Evolutionary conservation across 1,140 invertebrate species (phyloP).

Genomic region (Thereuonema tuberculata): DNA sequence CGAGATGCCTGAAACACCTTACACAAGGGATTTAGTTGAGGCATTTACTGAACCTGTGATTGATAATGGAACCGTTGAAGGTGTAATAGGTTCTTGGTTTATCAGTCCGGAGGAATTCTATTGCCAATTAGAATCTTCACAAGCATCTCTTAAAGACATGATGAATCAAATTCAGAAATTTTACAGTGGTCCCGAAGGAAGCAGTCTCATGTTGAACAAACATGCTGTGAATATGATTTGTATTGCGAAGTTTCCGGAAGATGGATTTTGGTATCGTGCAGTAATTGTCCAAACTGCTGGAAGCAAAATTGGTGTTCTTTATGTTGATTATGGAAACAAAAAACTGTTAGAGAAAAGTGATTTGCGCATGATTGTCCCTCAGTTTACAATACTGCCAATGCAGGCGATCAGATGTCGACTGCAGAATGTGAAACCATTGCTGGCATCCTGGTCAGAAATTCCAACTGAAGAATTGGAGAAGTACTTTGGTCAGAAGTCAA

Average conservation of each 20-base stretch:
- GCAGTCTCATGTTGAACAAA: not conserved
- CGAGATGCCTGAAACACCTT: not conserved
- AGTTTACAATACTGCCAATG: constrained; percentile 45
- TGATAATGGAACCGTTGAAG: not conserved
- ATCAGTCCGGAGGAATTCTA: constrained; percentile 35
- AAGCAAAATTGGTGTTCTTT: constrained; percentile 37
- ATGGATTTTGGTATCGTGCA: constrained; percentile 50
- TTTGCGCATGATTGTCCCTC: constrained; percentile 61
- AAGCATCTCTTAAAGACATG: constrained; percentile 28
- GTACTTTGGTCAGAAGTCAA: not conserved
- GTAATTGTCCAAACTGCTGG: constrained; percentile 39
- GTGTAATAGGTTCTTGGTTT: not conserved
- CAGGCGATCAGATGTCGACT: not conserved
- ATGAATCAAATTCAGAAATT: constrained; percentile 28
- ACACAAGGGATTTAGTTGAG: too few relatives aligned
- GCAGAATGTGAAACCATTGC: not conserved
- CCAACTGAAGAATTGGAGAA: not conserved
- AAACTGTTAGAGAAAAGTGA: too few relatives aligned
- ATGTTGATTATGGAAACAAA: constrained; percentile 64
- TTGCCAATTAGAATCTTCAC: constrained; percentile 32
- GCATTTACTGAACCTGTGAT: not conserved
- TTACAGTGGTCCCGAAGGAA: constrained; percentile 19
- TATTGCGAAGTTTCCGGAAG: constrained; percentile 52
- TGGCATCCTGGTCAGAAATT: not conserved
- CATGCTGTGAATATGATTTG: constrained; percentile 39